Evolutionary conservation across 2,113 vertebrate genomes (phyloP).

Genomic region (Anser cygnoides): DNA sequence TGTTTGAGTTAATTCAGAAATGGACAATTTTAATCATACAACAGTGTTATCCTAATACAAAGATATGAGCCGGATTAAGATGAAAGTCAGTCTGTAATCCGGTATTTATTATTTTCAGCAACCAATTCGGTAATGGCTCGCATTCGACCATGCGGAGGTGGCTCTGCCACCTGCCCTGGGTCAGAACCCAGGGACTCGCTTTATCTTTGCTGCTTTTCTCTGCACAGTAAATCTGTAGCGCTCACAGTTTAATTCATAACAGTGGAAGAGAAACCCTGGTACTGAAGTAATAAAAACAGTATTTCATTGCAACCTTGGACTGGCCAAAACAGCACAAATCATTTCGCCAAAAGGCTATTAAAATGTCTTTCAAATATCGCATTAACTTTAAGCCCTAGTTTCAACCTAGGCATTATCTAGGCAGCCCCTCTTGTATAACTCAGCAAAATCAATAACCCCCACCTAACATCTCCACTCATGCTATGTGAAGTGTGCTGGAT

Average conservation of each 20-base stretch:
- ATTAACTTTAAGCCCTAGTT: slow-evolving; percentile 29
- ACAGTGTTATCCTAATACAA: slow-evolving; percentile 45
- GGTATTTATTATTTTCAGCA: slow-evolving; percentile 49
- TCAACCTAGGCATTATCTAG: neutral
- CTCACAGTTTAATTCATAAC: slow-evolving; percentile 40
- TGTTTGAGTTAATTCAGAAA: slow-evolving; percentile 53
- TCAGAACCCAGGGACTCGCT: neutral
- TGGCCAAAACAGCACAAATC: slow-evolving; percentile 53
- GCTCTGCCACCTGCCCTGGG: neutral
- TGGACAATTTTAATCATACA: slow-evolving; percentile 50
- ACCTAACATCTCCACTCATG: slow-evolving; percentile 1
- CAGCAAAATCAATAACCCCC: slow-evolving; percentile 40
- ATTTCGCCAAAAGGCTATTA: slow-evolving; percentile 38
- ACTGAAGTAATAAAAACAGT: slow-evolving; percentile 32
- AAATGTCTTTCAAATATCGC: slow-evolving; percentile 37
- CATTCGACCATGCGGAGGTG: neutral
- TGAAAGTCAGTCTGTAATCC: slow-evolving; percentile 56
- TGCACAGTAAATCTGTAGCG: neutral
- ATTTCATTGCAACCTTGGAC: slow-evolving; percentile 58
- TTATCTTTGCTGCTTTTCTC: slow-evolving; percentile 33
- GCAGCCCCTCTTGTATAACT: slow-evolving; percentile 16
- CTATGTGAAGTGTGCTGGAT: neutral
- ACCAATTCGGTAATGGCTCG: slow-evolving; percentile 23
- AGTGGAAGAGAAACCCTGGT: neutral
- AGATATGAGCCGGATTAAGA: slow-evolving; percentile 48